phyloP scores from a whole-genome alignment of 2,113 vertebrate genomes.

The Saccopteryx bilineata region DNA sequence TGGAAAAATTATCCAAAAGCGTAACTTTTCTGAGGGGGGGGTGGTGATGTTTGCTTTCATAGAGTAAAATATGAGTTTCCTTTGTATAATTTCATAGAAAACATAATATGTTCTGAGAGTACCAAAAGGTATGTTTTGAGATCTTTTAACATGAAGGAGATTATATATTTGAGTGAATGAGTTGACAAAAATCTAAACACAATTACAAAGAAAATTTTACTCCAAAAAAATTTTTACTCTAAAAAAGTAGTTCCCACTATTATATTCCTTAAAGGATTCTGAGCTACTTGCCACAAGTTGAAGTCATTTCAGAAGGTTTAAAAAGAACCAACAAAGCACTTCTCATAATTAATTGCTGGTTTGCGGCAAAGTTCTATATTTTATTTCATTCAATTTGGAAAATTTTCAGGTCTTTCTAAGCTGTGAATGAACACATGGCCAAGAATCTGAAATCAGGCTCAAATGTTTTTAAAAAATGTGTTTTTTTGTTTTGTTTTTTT shows the following conservation, averaged over 20 bases:
- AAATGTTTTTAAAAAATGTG: background rate
- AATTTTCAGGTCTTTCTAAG: slow-evolving; percentile 31
- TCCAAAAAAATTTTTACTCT: slow-evolving; percentile 40
- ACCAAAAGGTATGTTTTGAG: slow-evolving; percentile 30
- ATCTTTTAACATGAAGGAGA: slow-evolving; percentile 14
- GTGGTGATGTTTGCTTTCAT: slow-evolving; percentile 25
- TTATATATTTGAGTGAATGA: slow-evolving; percentile 27
- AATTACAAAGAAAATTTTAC: slow-evolving; percentile 55
- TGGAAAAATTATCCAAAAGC: slow-evolving; percentile 13
- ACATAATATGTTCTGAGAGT: background rate
- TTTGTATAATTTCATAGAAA: slow-evolving; percentile 17
- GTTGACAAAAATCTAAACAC: slow-evolving; percentile 1
- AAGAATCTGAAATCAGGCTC: slow-evolving; percentile 27
- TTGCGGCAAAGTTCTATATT: slow-evolving; percentile 31
- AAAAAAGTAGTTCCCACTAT: slow-evolving; percentile 28
- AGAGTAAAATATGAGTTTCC: background rate
- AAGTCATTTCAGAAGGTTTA: slow-evolving; percentile 20
- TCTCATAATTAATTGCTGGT: slow-evolving; percentile 33
- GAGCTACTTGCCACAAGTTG: background rate
- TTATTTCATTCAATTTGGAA: slow-evolving; percentile 50
- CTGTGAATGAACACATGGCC: slow-evolving; percentile 42
- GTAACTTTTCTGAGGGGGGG: too few species aligned
- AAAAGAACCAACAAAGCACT: slow-evolving; percentile 49
- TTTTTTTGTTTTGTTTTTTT: too few species aligned
- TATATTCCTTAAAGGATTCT: background rate